phyloP scores from a whole-genome alignment of 2,797 vertebrate genomes.

The Enteromius anoplus region DNA sequence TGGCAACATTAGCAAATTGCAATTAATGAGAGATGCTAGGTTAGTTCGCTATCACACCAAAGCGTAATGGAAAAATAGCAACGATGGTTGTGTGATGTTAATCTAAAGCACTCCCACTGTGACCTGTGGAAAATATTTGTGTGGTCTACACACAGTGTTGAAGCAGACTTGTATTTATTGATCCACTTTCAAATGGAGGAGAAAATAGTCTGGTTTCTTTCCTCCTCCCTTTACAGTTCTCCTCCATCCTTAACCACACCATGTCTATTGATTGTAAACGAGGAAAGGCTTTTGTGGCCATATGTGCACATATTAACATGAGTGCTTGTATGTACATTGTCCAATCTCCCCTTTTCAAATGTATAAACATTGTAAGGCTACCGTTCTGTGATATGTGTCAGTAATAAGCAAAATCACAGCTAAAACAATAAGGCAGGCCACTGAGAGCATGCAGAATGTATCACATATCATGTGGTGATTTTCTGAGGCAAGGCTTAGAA shows the following conservation, averaged over 20 bases:
- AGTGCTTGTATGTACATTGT: neutral
- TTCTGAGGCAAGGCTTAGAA: too few species aligned
- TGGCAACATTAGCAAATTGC: neutral
- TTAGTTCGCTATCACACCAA: neutral
- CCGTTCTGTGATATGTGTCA: neutral
- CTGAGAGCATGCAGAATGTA: too few species aligned
- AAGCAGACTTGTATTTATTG: constrained; percentile 38
- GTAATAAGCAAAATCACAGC: too few species aligned
- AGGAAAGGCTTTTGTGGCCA: neutral
- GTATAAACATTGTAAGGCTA: neutral
- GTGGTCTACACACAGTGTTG: neutral
- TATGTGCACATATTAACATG: neutral
- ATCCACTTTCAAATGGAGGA: constrained; percentile 32
- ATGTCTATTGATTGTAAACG: neutral
- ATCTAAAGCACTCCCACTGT: constrained; percentile 17
- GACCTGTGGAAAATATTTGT: constrained; percentile 23
- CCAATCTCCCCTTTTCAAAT: neutral
- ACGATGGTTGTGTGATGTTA: neutral
- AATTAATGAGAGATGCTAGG: neutral
- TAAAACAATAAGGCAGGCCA: too few species aligned
- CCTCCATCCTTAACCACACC: neutral
- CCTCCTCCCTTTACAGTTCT: neutral
- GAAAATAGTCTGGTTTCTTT: constrained; percentile 15
- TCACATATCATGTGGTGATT: neutral
- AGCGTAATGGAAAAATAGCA: constrained; percentile 33